Evolutionary conservation across 2,888 invertebrate genomes (phyloP).

Genomic region (Thalpophila matura): DNA sequence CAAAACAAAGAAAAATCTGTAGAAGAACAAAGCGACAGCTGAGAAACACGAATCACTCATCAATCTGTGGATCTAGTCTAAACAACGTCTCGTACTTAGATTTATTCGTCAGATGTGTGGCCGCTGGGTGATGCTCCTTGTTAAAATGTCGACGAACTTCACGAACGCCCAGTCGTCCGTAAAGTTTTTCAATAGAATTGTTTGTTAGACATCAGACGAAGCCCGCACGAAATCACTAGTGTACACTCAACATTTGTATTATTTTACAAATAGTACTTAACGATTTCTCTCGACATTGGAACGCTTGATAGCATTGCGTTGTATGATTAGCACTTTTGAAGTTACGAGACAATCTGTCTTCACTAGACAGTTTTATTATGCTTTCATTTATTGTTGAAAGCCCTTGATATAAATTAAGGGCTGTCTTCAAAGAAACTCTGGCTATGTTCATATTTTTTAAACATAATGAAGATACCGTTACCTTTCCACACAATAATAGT

Average conservation of each 20-base stretch:
- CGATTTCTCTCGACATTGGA: constrained; percentile 36
- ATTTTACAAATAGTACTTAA: constrained; percentile 62
- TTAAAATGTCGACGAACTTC: constrained; percentile 82
- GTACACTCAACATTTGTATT: constrained; percentile 57
- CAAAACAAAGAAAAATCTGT: neutral
- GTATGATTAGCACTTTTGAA: constrained; percentile 52
- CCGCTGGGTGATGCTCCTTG: constrained; percentile 68
- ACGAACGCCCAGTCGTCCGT: constrained; percentile 60
- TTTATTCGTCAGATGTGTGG: constrained; percentile 74
- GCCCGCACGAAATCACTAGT: constrained; percentile 54
- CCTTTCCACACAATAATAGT: neutral
- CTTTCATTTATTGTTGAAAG: constrained; percentile 33
- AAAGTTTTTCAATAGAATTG: constrained; percentile 81
- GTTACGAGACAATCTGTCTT: constrained; percentile 42
- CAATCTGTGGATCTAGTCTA: constrained; percentile 72
- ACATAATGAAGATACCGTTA: neutral
- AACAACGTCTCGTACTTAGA: constrained; percentile 73
- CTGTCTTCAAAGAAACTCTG: constrained; percentile 3
- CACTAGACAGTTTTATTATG: constrained; percentile 12
- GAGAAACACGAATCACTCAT: constrained; percentile 61
- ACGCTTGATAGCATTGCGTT: constrained; percentile 42
- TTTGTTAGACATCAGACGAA: constrained; percentile 70
- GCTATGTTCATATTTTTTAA: constrained; percentile 4
- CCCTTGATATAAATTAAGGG: constrained; percentile 2
- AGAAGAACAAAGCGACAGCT: constrained; percentile 40